Percentiles rank a stretch among this genome's conserved stretches.
Conservation (phyloP, 2,797 vertebrate genomes). For the Crocidura indochinensis region DNA sequence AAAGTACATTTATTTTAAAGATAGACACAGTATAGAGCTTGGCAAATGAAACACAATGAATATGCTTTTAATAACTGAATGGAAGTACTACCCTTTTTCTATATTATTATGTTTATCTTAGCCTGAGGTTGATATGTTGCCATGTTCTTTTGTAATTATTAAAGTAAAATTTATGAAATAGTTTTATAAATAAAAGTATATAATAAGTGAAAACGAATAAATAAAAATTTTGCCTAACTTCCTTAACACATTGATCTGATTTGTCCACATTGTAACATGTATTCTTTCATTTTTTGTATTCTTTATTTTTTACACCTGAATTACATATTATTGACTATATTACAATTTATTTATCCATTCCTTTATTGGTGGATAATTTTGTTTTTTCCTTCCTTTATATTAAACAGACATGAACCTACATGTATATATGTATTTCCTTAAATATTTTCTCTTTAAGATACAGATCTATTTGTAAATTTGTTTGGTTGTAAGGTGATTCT, state of each 20-base stretch:
- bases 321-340: neutral
- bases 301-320: neutral
- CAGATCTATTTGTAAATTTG: neutral
- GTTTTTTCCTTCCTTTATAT: neutral
- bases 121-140: neutral
- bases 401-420: neutral
- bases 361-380: neutral
- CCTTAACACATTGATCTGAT: neutral
- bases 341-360: neutral
- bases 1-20: neutral
- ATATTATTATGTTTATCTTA: neutral
- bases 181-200: slow-evolving; percentile 23
- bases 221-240: neutral
- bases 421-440: neutral
- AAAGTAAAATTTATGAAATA: neutral
- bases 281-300: neutral
- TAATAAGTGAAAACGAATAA: neutral
- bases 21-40: neutral
- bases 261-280: neutral
- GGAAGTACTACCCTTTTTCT: neutral
- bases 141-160: neutral
- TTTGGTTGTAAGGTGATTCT: neutral
- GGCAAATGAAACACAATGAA: neutral
- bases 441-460: neutral
- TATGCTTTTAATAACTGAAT: neutral